Percentiles rank a stretch among this genome's conserved stretches.
Evolutionary conservation across 2,888 invertebrate species (phyloP).

Genomic region (Cephalotes varians): DNA sequence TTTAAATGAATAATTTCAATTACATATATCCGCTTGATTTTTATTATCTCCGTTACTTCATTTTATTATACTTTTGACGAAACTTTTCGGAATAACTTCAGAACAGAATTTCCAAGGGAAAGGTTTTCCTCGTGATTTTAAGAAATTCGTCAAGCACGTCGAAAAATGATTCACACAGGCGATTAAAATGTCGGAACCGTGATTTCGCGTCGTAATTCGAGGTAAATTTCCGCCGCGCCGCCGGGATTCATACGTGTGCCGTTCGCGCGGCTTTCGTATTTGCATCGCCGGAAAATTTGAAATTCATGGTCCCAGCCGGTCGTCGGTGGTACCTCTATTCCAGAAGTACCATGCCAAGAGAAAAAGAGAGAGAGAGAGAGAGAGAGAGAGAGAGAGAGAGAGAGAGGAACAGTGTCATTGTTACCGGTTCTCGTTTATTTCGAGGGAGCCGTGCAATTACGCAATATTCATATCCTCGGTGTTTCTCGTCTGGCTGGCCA

Average conservation of each 20-base stretch:
- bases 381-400: neutral
- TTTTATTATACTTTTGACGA: neutral
- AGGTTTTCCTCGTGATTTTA: conserved; percentile 20
- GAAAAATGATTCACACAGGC: conserved; percentile 37
- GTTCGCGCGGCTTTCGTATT: conserved; percentile 54
- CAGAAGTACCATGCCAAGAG: conserved; percentile 28
- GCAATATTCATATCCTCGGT: conserved; percentile 64
- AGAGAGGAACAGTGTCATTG: conserved; percentile 54
- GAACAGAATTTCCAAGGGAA: neutral
- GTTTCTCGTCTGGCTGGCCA: conserved; percentile 45
- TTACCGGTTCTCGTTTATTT: conserved; percentile 64
- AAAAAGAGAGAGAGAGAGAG: conserved; percentile 21
- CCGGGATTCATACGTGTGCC: conserved; percentile 43
- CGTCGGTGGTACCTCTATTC: conserved; percentile 21
- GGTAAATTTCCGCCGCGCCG: conserved; percentile 44
- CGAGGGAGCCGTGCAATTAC: conserved; percentile 62
- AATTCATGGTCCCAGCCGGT: conserved; percentile 59
- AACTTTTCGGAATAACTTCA: neutral
- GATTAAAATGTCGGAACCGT: conserved; percentile 48
- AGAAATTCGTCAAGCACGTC: conserved; percentile 19
- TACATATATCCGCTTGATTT: neutral
- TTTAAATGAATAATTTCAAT: neutral
- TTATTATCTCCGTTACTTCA: neutral
- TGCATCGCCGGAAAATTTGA: conserved; percentile 65
- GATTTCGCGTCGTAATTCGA: conserved; percentile 46